Conservation (phyloP, 2,888 invertebrate species). For the Microplitis manilae region DNA sequence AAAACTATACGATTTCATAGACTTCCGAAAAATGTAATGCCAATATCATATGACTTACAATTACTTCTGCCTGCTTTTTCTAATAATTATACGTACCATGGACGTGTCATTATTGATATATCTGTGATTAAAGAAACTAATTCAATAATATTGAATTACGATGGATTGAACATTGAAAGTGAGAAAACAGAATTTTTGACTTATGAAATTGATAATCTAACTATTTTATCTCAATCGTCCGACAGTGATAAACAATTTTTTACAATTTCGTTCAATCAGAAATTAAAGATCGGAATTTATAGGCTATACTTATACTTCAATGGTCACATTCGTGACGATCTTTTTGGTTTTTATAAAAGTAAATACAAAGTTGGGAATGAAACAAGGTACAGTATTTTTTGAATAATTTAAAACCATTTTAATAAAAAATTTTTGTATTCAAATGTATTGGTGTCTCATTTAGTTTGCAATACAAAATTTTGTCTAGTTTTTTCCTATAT, state of each 20-base stretch:
- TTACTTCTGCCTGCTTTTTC: conserved; percentile 51
- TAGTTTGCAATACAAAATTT: too few relatives aligned
- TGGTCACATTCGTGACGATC: conserved; percentile 75
- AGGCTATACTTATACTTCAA: conserved; percentile 73
- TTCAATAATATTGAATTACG: conserved; percentile 72
- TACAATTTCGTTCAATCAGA: conserved; percentile 40
- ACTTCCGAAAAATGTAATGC: conserved; percentile 74
- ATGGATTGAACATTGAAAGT: conserved; percentile 70
- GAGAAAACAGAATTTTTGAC: conserved; percentile 37
- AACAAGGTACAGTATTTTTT: conserved; percentile 70
- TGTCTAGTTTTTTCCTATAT: too few relatives aligned
- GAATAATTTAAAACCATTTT: too few relatives aligned
- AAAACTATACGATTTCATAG: conserved; percentile 62
- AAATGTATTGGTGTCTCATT: too few relatives aligned
- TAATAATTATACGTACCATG: conserved; percentile 67
- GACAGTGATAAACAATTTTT: conserved; percentile 57
- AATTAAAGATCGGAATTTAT: conserved; percentile 67
- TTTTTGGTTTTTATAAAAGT: conserved; percentile 78
- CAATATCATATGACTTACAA: conserved; percentile 74
- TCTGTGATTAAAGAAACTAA: conserved; percentile 61
- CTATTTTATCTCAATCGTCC: conserved; percentile 48
- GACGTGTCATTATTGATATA: conserved; percentile 72
- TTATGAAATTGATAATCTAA: conserved; percentile 13
- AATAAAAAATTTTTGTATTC: too few relatives aligned
- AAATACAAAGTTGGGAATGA: conserved; percentile 72